Evolutionary conservation across 2,113 vertebrate genomes (phyloP).

Genomic region (Echinops telfairi): DNA sequence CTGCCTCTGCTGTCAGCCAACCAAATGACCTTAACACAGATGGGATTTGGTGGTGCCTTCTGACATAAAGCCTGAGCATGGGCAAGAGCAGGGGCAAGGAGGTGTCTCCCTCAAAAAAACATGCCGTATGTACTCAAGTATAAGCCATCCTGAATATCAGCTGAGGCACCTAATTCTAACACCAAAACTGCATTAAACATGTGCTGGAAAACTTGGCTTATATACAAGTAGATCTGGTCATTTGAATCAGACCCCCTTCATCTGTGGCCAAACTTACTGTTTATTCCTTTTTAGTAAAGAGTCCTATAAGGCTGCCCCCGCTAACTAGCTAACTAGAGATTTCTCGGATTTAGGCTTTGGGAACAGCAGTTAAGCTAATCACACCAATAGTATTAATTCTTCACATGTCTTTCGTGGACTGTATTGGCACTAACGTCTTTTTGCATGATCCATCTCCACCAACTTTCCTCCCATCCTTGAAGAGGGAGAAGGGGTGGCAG

Average conservation of each 20-base stretch:
- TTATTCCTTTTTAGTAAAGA: neutral
- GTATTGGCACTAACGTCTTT: neutral
- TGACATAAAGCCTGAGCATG: neutral
- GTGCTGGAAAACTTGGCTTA: too few species aligned
- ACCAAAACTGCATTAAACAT: too few species aligned
- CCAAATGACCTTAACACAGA: neutral
- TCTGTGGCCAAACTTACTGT: neutral
- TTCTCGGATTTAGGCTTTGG: neutral
- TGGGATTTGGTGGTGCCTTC: neutral
- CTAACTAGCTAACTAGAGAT: neutral
- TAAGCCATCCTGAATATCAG: too few species aligned
- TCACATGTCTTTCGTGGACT: constrained; percentile 6
- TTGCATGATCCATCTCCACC: neutral
- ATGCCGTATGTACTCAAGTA: too few species aligned
- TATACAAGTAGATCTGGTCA: too few species aligned
- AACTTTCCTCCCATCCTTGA: neutral
- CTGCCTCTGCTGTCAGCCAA: neutral
- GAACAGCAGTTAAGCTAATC: neutral
- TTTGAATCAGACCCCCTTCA: neutral
- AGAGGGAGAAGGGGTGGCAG: neutral
- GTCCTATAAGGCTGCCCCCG: too few species aligned
- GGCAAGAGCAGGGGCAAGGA: too few species aligned
- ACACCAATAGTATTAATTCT: neutral
- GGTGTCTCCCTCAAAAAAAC: too few species aligned
- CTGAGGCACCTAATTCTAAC: too few species aligned